phyloP scores from a whole-genome alignment of 1,140 invertebrate species.

The Aphelinus certus region DNA sequence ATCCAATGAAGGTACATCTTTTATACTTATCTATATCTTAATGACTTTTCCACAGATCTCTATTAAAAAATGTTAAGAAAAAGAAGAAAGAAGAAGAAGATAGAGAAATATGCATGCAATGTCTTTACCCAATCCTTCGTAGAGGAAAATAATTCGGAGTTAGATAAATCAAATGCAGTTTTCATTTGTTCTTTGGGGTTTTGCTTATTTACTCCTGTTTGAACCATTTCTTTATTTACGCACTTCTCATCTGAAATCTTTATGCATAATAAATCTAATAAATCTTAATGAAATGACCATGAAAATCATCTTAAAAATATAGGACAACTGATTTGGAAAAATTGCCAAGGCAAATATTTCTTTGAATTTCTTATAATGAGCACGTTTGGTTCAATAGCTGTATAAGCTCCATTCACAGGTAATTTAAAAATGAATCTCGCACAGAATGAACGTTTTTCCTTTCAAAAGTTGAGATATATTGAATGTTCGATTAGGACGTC shows the following conservation, averaged over 20 bases:
- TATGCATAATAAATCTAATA: constrained; percentile 19
- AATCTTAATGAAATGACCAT: background rate
- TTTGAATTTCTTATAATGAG: too few relatives aligned
- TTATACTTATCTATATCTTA: background rate
- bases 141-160: constrained; percentile 21
- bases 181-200: constrained; percentile 18
- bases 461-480: too few relatives aligned
- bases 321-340: too few relatives aligned
- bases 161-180: constrained; percentile 29
- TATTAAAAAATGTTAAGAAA: constrained; percentile 3
- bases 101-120: constrained; percentile 32
- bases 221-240: constrained; percentile 22
- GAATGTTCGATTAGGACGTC: too few relatives aligned
- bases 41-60: background rate
- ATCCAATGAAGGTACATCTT: too few relatives aligned
- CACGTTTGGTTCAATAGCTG: too few relatives aligned
- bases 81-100: constrained; percentile 10
- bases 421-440: too few relatives aligned
- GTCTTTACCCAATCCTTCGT: constrained; percentile 33
- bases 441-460: too few relatives aligned
- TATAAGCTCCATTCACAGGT: too few relatives aligned
- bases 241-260: constrained; percentile 28
- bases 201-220: constrained; percentile 18
- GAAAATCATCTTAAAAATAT: background rate
- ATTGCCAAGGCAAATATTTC: too few relatives aligned